Base-by-base conservation (phyloP, 2,888 invertebrate species). In the Cerastis rubricosa region DNA sequence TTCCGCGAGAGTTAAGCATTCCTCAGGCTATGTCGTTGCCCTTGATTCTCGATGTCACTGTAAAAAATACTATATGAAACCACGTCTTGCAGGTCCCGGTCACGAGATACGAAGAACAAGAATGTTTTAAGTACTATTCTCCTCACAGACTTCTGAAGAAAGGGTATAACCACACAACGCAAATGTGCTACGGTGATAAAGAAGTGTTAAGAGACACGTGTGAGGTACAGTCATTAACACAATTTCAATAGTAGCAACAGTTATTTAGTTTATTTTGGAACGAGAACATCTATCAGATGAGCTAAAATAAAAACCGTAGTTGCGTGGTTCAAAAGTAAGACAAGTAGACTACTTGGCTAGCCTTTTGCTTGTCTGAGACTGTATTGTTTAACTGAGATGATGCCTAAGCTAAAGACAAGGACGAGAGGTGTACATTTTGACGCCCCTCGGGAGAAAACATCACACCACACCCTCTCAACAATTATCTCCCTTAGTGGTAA, bases 171-270 rank as follows among this genome's bases (percentile, higher is more conserved):
- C 69, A 84, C 43, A 77, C 78, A n/a, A 80, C 77, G 14, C 80
- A 80, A 64, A 80, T 81, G 84, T 81, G 81, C 22, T 81, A 81
- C 22, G 84, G 81, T 5, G 84, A 84, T 45, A 65, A n/a, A 35
- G 47, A 45, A 22, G 43, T 45, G 5, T 17, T 78, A 11, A 83
- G 69, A 63, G 84, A 81, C 9, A 81, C 81, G 12, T 81, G 81
- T 49, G 61, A 70, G 81, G 81, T 71, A 71, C 1, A 6, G 1
- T 19, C 19, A 40, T 22, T 17, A 43, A 22, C 11, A 49, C 35
- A 49, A 25, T 1, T 47, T 29, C 2, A 19, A 35, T 22, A 35
- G 2, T 71, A 22, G 43, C 22, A 11, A 17, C 8, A 8, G 25
- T 29, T 29, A 45, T 45, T 14, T 0, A 8, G 14, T 29, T 29